Evolutionary conservation across 2,888 invertebrate genomes (phyloP).

Genomic region (Acanthococcus lagerstroemiae): DNA sequence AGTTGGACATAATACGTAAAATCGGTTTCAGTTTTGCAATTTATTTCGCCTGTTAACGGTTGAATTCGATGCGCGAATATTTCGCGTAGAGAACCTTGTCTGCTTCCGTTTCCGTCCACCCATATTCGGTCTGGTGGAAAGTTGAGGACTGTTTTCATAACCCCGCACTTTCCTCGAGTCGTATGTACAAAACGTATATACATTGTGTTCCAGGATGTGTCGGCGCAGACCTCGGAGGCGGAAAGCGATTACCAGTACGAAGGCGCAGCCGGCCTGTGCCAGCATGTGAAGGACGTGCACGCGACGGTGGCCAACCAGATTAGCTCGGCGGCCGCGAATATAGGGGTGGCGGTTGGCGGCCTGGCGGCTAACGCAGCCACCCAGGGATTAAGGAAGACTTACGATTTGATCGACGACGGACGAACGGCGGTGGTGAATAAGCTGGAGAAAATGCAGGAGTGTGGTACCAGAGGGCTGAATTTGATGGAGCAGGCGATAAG

Average conservation of each 20-base stretch:
- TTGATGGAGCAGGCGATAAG: background rate
- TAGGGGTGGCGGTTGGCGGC: background rate
- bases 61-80: too few relatives aligned
- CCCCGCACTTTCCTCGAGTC: background rate
- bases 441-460: conserved; percentile 1
- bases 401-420: background rate
- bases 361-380: conserved; percentile 3
- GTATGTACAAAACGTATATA: too few relatives aligned
- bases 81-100: too few relatives aligned
- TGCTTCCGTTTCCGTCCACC: background rate
- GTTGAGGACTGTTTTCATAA: background rate
- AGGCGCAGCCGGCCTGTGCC: background rate
- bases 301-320: background rate
- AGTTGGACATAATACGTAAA: too few relatives aligned
- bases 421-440: background rate
- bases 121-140: background rate
- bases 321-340: conserved; percentile 5
- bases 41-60: too few relatives aligned
- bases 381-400: background rate
- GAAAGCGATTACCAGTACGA: conserved; percentile 18
- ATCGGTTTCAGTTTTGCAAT: too few relatives aligned
- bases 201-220: background rate
- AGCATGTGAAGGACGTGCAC: conserved; percentile 13
- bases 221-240: background rate
- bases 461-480: background rate